Evolutionary conservation across 1,140 invertebrate genomes (phyloP).

Genomic region (Cherax quadricarinatus): DNA sequence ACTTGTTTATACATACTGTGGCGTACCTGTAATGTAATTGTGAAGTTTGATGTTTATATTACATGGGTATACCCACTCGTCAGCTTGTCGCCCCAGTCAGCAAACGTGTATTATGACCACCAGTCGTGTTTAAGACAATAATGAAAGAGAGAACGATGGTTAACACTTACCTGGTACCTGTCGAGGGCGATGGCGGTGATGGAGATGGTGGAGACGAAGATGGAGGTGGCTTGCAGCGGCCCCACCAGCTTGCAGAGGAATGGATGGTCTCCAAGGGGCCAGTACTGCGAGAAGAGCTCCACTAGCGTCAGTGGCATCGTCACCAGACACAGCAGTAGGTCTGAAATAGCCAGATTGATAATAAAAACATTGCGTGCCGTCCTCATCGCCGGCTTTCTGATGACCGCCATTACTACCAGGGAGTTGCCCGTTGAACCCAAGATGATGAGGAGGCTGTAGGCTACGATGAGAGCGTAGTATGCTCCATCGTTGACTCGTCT

Average conservation of each 20-base stretch:
- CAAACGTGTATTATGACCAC: too few species aligned
- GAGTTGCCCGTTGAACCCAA: conserved; percentile 88
- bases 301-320: conserved; percentile 91
- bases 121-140: too few species aligned
- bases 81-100: too few species aligned
- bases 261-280: conserved; percentile 83
- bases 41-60: too few species aligned
- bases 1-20: too few species aligned
- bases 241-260: conserved; percentile 88
- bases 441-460: conserved; percentile 86
- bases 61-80: too few species aligned
- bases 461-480: conserved; percentile 82
- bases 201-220: conserved; percentile 92
- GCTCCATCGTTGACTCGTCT: conserved; percentile 83
- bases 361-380: conserved; percentile 93
- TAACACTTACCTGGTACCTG: conserved; percentile 81
- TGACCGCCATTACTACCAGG: conserved; percentile 87
- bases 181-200: conserved; percentile 94
- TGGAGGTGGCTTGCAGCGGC: conserved; percentile 88
- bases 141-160: too few species aligned
- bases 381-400: conserved; percentile 88
- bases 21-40: too few species aligned
- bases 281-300: conserved; percentile 87
- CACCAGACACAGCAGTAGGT: conserved; percentile 88
- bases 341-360: conserved; percentile 91